Base-by-base conservation (phyloP, 2,797 vertebrate species). In the Gymnothorax javanicus region DNA sequence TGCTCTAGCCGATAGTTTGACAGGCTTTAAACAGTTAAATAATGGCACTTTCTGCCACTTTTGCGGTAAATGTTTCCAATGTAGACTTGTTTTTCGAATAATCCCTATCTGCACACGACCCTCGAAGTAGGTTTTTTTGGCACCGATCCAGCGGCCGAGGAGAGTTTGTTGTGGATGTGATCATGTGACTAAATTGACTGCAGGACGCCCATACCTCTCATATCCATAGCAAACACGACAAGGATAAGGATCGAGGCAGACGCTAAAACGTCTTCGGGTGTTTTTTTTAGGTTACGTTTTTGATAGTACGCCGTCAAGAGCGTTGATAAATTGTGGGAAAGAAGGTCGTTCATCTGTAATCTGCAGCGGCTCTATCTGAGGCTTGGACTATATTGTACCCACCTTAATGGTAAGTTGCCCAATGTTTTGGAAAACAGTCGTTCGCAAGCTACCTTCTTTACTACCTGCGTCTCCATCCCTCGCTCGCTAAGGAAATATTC, bases 221-320 rank as follows among this genome's bases (percentile, higher is more conserved):
- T 85, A 87, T 88, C 73, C 91, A 91, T 89, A 90, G 93, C 94
- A 94, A 94, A 94, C 93, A 91, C 87, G 90, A 87, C 62, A 52
- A 82, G 88, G 90, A 92, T 92, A 92, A 92, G 89, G 4, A 84
- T 50, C 20, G 50, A 56, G 69, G 8, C 13, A 62, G 57, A 13
- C 62, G 59, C 62, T 27, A 56, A 52, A 1, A 25, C 82, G 27
- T 77, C 69, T 58, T 62, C 33, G 56, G 60, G 82, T 77, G 56
- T 62, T 86, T 57, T 25, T 83, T 11, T 50, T 57, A 33, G 54
- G 23, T 83, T 73, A 43, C 33, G 33, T 43, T 57, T 69, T 60
- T 71, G 50, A 69, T 79, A 58, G 62, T 52, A 43, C 54, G 79
- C 64, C 73, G 86, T 83, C 79, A 83, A 23, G 54, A 82, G 56